phyloP scores from a whole-genome alignment of 1,140 invertebrate genomes.

The Wasmannia auropunctata region DNA sequence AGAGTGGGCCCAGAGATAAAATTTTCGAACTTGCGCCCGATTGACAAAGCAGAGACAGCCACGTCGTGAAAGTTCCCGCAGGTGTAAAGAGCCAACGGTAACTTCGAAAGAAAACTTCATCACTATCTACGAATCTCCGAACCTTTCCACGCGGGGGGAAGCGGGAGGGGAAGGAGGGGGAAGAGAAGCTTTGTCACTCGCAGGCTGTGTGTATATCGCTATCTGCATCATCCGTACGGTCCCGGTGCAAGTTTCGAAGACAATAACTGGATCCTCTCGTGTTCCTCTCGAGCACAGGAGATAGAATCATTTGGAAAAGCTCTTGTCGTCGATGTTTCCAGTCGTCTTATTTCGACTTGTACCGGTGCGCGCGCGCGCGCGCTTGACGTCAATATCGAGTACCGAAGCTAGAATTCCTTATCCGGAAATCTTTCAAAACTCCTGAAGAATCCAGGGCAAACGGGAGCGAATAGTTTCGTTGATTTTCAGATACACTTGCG shows the following conservation, averaged over 20 bases:
- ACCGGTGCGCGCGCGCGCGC: slow-evolving; percentile 41
- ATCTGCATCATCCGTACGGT: slow-evolving; percentile 10
- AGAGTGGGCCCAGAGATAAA: slow-evolving; percentile 29
- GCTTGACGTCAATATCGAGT: slow-evolving; percentile 48
- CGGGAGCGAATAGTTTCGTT: neutral
- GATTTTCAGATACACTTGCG: neutral
- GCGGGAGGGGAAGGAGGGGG: no score
- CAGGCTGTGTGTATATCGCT: slow-evolving; percentile 34
- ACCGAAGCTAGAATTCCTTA: slow-evolving; percentile 7
- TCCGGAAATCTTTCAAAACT: slow-evolving; percentile 53
- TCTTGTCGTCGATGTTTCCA: slow-evolving; percentile 26
- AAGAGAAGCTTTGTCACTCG: slow-evolving; percentile 32
- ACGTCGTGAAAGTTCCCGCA: slow-evolving; percentile 26
- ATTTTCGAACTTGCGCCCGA: slow-evolving; percentile 39
- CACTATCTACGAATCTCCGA: slow-evolving; percentile 27
- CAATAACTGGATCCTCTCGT: slow-evolving; percentile 33
- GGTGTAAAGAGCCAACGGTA: slow-evolving; percentile 41
- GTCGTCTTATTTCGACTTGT: slow-evolving; percentile 36
- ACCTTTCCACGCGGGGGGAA: no score
- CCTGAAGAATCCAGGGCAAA: neutral
- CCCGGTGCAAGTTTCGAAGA: slow-evolving; percentile 23
- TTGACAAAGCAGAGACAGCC: slow-evolving; percentile 47
- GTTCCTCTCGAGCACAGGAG: neutral
- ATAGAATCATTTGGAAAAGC: slow-evolving; percentile 40
- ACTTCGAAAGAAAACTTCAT: slow-evolving; percentile 20